Evolutionary conservation across 2,113 vertebrate genomes (phyloP).

Genomic region (Phaetusa simplex): DNA sequence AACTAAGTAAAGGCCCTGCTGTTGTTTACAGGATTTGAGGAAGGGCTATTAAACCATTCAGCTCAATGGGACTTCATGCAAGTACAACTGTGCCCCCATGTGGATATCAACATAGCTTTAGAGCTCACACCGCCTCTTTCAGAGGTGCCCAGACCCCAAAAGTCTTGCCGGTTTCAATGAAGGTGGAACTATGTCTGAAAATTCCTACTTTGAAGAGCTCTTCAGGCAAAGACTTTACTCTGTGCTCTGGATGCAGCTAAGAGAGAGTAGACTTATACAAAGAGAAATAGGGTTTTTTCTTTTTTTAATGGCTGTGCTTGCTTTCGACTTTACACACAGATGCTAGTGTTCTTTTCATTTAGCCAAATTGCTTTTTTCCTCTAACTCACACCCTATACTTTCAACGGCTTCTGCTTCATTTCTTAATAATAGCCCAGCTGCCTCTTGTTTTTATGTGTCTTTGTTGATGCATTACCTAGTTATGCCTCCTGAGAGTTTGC

Average conservation of each 20-base stretch:
- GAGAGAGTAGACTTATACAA: background rate
- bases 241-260: background rate
- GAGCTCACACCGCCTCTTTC: background rate
- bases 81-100: constrained; percentile 62
- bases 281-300: background rate
- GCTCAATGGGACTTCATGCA: background rate
- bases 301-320: background rate
- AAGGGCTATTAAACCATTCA: background rate
- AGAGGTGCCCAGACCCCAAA: background rate
- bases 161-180: background rate
- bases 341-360: constrained; percentile 1
- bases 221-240: background rate
- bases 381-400: background rate
- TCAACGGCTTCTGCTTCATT: constrained; percentile 1
- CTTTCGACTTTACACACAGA: background rate
- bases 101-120: background rate
- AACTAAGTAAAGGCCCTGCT: background rate
- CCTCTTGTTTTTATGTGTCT: constrained; percentile 17
- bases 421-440: constrained; percentile 37
- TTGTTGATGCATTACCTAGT: constrained; percentile 46
- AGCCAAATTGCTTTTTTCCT: background rate
- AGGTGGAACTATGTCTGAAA: background rate
- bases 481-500: constrained; percentile 32
- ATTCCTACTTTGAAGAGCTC: background rate
- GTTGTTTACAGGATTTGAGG: background rate